Conservation (phyloP, 2,113 vertebrate genomes). For the Saccopteryx leptura region DNA sequence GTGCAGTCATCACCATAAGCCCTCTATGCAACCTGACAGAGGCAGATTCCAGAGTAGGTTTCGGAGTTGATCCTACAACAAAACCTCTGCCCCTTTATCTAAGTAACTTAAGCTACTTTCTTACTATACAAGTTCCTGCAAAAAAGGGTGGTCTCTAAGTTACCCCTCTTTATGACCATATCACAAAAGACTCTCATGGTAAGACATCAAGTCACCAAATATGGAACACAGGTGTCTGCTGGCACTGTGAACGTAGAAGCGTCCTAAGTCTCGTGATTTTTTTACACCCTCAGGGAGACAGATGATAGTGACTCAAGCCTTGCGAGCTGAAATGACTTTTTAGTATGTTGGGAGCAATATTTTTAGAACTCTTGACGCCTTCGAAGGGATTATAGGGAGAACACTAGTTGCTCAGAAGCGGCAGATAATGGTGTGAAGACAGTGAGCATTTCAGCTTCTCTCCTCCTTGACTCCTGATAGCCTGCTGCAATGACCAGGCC, state of each 20-base stretch:
- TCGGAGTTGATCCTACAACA: not conserved
- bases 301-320: not conserved
- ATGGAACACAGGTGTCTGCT: not conserved
- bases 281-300: not conserved
- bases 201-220: not conserved
- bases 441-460: not conserved
- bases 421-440: not conserved
- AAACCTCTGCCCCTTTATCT: not conserved
- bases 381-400: not conserved
- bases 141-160: not conserved
- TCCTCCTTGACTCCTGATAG: not conserved
- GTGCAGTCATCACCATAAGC: not conserved
- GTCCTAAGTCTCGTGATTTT: not conserved
- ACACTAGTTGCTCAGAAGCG: not conserved
- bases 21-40: not conserved
- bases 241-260: not conserved
- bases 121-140: not conserved
- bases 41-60: not conserved
- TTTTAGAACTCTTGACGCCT: conserved; percentile 3
- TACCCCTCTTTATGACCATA: not conserved
- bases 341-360: not conserved
- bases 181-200: not conserved
- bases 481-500: not conserved
- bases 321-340: not conserved
- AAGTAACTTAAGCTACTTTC: not conserved